Evolutionary conservation across 2,797 vertebrate genomes (phyloP), one percentile per base, ranked within the genome.

Genomic region (Pampus argenteus): DNA sequence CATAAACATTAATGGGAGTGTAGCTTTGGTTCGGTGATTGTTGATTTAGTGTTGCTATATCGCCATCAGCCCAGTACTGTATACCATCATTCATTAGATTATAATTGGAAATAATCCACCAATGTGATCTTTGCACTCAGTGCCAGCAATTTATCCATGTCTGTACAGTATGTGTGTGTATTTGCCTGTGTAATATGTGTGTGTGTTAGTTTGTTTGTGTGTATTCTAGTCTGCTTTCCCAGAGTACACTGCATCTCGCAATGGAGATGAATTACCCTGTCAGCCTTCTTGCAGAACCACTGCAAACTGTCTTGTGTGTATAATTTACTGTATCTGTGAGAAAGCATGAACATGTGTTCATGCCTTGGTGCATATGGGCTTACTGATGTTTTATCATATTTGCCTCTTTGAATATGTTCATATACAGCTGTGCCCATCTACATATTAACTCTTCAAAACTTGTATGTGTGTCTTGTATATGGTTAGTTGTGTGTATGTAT

Each of bases 201-300:
- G 13, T 13, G 13, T 47, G 47, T 73, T 44, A 45, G 26, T 65
- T 66, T 42, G 28, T 52, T 10, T 42, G 55, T 29, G 55, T 59
- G 26, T 70, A 6, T 59, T 18, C 72, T 66, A 73, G 62, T 60
- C 28, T 77, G 28, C 78, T 86, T 81, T 79, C 44, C 62, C 50
- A 82, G 70, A 81, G 78, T 67, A 69, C 58, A 34, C 71, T 78
- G 64, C 69, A 76, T 73, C 67, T 69, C 61, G 15, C 81, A 88
- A 86, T 87, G 77, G 79, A 92, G 83, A 93, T 84, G 70, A 82
- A 93, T 93, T 86, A 86, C 84, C 79, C 78, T 86, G 88, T 92
- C 86, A 89, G 76, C 63, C 52, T 55, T 65, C 51, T 69, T 50
- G 40, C 80, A 71, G 60, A 74, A 58, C 74, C 59, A 59, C 69